Percentiles rank a stretch among this genome's conserved stretches.
Conservation (phyloP, 2,113 vertebrate genomes). For the Lepus europaeus region DNA sequence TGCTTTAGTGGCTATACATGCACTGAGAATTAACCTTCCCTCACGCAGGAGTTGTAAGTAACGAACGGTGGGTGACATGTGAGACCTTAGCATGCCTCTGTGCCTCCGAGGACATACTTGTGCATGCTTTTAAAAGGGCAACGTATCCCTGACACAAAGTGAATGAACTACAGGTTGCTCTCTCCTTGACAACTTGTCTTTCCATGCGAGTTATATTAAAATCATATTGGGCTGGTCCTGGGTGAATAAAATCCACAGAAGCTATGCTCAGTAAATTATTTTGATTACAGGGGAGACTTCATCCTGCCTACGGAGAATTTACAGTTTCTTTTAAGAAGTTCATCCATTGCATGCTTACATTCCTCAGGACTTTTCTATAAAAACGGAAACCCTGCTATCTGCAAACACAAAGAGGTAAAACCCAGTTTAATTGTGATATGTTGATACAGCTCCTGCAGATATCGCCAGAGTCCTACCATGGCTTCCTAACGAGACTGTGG, state of each 20-base stretch:
- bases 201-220: constrained; percentile 61
- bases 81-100: constrained; percentile 57
- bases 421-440: not conserved
- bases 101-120: not conserved
- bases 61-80: constrained; percentile 6
- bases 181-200: constrained; percentile 71
- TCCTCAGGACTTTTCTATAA: constrained; percentile 4
- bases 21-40: constrained; percentile 51
- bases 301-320: not conserved
- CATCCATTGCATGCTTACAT: not conserved
- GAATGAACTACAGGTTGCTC: constrained; percentile 17
- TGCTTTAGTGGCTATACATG: constrained; percentile 48
- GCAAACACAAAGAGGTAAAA: constrained; percentile 6
- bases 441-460: constrained; percentile 14
- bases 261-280: not conserved
- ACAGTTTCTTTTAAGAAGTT: constrained; percentile 40
- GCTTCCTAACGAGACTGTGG: not conserved
- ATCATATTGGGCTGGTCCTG: constrained; percentile 35
- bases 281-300: not conserved
- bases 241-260: constrained; percentile 54
- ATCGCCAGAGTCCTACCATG: not conserved
- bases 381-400: constrained; percentile 23
- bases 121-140: constrained; percentile 60
- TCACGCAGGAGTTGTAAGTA: constrained; percentile 43
- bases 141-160: constrained; percentile 75